Base-by-base conservation (phyloP, 1,140 invertebrate species). In the fruit fly (Drosophila melanogaster) region DNA sequence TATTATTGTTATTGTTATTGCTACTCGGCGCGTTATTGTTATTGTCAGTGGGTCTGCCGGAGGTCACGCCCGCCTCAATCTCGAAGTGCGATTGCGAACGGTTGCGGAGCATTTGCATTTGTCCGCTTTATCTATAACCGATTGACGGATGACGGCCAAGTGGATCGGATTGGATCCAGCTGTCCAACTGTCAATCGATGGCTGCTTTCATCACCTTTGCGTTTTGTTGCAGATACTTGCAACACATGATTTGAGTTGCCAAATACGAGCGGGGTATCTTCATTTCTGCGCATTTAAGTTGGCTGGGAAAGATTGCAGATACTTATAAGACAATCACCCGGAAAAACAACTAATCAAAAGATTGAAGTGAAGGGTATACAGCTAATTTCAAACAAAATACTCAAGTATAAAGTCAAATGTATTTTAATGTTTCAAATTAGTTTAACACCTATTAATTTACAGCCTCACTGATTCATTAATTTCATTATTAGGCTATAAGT, bases 201-300 rank as follows among this genome's bases (percentile, higher is more conserved):
- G 49, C 40, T 17, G 35, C 43, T 71, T 71, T 47, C 64, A 26
- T 37, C 64, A 67, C 5, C 15, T 53, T 26, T 10, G 22, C n/a
- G 55, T 37, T 43, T 35, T 67, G 44, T 66, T 66, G 60, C 64
- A 70, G 53, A 70, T 70, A 70, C 70, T 70, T 49, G 67, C 64
- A 70, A 70, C 70, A 19, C 35, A n/a, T 12, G n/a, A 10, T 14
- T 14, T 12, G 19, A 26, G 6, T 70, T 70, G 50, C 62, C 10
- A 67, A 40, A 69, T 7, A 10, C 8, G 10, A 35, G n/a, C 8
- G 47, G 14, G 14, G 15, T 14, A 7, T 30, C 12, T 30, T 19
- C 3, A 19, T 40, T 51, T 60, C 33, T n/a, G 22, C 11, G 46
- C 40, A 14, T 43, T 12, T 14, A 2, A 38, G 35, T 61, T 35